phyloP scores from a whole-genome alignment of 2,113 vertebrate genomes.

The Garra rufa region DNA sequence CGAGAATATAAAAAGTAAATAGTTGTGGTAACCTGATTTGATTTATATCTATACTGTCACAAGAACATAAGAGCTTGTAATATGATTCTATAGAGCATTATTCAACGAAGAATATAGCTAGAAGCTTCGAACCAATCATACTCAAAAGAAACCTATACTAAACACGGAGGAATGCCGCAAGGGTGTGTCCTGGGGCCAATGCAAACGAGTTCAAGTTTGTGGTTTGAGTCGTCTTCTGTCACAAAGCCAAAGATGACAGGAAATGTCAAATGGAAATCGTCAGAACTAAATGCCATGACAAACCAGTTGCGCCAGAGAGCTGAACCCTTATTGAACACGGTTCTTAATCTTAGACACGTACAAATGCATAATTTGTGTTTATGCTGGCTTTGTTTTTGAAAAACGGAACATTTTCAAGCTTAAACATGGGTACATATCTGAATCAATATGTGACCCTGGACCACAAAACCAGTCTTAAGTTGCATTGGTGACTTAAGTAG shows the following conservation, averaged over 20 bases:
- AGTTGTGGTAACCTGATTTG: not conserved
- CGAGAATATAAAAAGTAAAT: not conserved
- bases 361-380: not conserved
- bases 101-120: not conserved
- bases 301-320: not conserved
- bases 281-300: not conserved
- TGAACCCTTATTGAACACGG: not conserved
- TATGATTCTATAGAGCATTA: not conserved
- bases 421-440: too few species aligned
- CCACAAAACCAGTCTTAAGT: too few species aligned
- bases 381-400: not conserved
- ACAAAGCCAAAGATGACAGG: not conserved
- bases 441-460: too few species aligned
- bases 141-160: not conserved
- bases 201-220: not conserved
- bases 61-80: too few species aligned
- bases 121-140: not conserved
- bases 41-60: not conserved
- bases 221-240: not conserved
- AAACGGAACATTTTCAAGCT: not conserved
- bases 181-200: not conserved
- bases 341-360: not conserved
- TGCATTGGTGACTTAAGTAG: too few species aligned
- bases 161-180: not conserved
- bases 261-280: not conserved